Evolutionary conservation across 2,113 vertebrate species (phyloP), one percentile per base, ranked within the genome.

Genomic region (Platanista minor): DNA sequence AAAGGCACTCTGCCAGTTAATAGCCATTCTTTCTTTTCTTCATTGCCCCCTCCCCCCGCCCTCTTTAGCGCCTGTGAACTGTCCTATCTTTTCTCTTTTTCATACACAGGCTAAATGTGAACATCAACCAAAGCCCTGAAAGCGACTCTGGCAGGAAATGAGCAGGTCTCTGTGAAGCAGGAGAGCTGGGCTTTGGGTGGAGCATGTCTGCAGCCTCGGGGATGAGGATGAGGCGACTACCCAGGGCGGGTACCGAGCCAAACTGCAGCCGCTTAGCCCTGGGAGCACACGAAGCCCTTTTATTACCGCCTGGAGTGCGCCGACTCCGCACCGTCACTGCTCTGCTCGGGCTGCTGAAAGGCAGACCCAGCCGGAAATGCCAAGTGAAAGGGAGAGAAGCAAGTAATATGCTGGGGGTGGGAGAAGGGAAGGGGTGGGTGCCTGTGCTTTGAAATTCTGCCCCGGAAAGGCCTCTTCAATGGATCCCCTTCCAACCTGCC

Each of bases 401-500:
- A 15, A 20, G 80, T 33, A 17, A 93, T 92, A 77, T 39, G 77
- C 87, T n/a, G 36, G 90, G 90, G 87, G 92, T 49, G 57, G 81
- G 66, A 75, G 43, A 20, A 67, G 69, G 80, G 90, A 69, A 8
- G n/a, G 15, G 85, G 62, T n/a, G 90, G 83, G 89, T 11, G 92
- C 36, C 84, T 6, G 69, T 69, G 75, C 80, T 96, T 94, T 86
- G 97, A 93, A 96, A 97, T 94, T 61, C 95, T 21, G 4, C 81
- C 49, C 14, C 21, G 6, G 59, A 54, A 95, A 77, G 96, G 78
- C 71, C 75, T 97, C 75, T 74, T 72, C 90, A 6, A 1, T 0
- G 0, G 84, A 36, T 97, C 87, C 72, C 21, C 94, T 96, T 96
- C 97, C 98, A 95, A 95, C 87, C 46, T 25, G 90, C 96, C 90